Percentiles rank a stretch among this genome's conserved stretches.
phyloP scores from a whole-genome alignment of 1,140 invertebrate genomes.

The Trinorchestia longiramus region DNA sequence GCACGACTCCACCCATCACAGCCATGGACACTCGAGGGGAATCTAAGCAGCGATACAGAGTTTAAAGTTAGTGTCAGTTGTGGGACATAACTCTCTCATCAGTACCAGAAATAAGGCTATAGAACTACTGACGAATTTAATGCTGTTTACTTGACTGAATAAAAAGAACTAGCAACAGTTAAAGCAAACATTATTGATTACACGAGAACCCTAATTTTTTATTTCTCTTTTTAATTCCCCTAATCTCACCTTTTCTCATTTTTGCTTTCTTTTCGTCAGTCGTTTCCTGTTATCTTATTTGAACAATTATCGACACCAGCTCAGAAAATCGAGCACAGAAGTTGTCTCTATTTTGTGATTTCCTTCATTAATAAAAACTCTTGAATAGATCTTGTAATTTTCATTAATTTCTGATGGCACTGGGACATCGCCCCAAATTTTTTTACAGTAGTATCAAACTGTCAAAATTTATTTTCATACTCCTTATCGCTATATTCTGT shows the following conservation, averaged over 20 bases:
- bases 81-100: background rate
- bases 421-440: no score
- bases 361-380: no score
- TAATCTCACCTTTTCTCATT: background rate
- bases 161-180: background rate
- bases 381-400: no score
- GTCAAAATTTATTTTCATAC: no score
- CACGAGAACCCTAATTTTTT: background rate
- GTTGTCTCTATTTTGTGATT: no score
- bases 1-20: constrained; percentile 49
- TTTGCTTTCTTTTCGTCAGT: background rate
- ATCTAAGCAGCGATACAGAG: constrained; percentile 55
- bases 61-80: background rate
- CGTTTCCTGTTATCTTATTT: no score
- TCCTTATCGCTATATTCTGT: no score
- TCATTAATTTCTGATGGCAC: no score
- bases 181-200: background rate
- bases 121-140: background rate
- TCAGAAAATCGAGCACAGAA: no score
- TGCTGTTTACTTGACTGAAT: background rate
- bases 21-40: constrained; percentile 60
- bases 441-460: no score
- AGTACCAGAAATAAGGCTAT: background rate
- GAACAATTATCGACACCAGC: no score
- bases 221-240: background rate